Evolutionary conservation across 2,888 invertebrate genomes (phyloP), one percentile per base, ranked within the genome.

Genomic region (Alviniconcha strummeri): DNA sequence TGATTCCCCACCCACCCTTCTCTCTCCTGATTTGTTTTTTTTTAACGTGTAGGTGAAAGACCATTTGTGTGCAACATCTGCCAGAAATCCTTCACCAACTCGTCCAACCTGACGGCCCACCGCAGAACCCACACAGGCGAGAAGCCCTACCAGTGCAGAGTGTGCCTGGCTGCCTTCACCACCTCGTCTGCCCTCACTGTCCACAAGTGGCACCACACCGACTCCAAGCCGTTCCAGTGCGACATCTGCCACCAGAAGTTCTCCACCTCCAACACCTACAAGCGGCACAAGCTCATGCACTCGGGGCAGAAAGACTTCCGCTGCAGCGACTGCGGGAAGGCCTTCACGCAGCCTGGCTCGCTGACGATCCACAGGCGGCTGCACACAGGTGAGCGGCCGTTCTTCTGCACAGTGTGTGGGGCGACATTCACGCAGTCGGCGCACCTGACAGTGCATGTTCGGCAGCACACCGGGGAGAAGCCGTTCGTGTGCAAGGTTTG

Each of bases 301-400:
- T n/a, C 55, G 1, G 82, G 80, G 15, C 9, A 64, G 13, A 76
- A 78, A 17, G 74, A 72, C 9, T 83, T 71, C 60, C n/a, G 81
- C 19, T 87, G 86, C 55, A 11, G 52, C 8, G n/a, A 81, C 11
- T 87, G 86, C 82, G 69, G 78, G 13, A 83, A 84, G 52, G 64
- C 74, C 1, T 87, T 85, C 60, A 71, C 84, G 6, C 57, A 78
- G 36, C 71, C 76, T 36, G 81, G 81, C 9, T 83, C 82, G 54
- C 82, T 86, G 56, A 79, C 64, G 15, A 80, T 78, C 5, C 86
- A 86, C 67, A 80, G 81, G 80, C 71, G 84, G 13, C 64, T 84
- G 8, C 86, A 85, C 80, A 84, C 78, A 19, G 84, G 86, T 5
- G 83, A 84, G n/a, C 52, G 83, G 8, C 84, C 85, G 0, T 85